Evolutionary conservation across 2,888 invertebrate species (phyloP).

Genomic region (Diaphora mendica): DNA sequence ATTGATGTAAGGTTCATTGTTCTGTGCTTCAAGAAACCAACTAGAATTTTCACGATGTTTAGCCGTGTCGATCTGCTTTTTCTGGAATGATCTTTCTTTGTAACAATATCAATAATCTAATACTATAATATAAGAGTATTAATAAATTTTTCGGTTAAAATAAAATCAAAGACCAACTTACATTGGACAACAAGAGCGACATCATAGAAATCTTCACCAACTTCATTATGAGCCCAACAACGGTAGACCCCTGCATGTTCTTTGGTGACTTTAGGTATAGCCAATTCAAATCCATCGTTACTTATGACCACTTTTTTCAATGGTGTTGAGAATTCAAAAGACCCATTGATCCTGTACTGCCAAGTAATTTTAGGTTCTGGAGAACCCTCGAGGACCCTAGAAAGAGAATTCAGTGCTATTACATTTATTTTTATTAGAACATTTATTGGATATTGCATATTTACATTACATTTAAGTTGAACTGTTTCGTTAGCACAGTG

Average conservation of each 20-base stretch:
- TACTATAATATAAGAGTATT: too few relatives aligned
- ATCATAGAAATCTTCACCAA: constrained; percentile 68
- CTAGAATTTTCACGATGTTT: too few relatives aligned
- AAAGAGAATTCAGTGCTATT: not conserved
- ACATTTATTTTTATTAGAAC: not conserved
- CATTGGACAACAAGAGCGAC: constrained; percentile 69
- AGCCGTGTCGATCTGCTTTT: too few relatives aligned
- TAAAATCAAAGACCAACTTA: constrained; percentile 57
- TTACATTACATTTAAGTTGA: too few relatives aligned
- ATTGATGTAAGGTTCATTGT: too few relatives aligned
- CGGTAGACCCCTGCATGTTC: constrained; percentile 68
- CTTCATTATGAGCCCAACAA: constrained; percentile 70
- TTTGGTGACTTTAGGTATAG: constrained; percentile 59
- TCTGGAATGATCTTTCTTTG: too few relatives aligned
- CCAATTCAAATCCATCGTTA: constrained; percentile 43
- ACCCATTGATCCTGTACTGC: constrained; percentile 53
- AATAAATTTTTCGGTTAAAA: too few relatives aligned
- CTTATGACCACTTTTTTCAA: constrained; percentile 44
- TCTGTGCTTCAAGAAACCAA: too few relatives aligned
- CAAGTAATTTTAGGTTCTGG: constrained; percentile 69
- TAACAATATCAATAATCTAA: too few relatives aligned
- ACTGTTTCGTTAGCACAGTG: too few relatives aligned
- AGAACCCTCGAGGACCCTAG: constrained; percentile 68
- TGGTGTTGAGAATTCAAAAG: constrained; percentile 46
- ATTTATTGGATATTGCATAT: too few relatives aligned